Conservation (phyloP, 1,140 invertebrate species). For the Ceratina calcarata region DNA sequence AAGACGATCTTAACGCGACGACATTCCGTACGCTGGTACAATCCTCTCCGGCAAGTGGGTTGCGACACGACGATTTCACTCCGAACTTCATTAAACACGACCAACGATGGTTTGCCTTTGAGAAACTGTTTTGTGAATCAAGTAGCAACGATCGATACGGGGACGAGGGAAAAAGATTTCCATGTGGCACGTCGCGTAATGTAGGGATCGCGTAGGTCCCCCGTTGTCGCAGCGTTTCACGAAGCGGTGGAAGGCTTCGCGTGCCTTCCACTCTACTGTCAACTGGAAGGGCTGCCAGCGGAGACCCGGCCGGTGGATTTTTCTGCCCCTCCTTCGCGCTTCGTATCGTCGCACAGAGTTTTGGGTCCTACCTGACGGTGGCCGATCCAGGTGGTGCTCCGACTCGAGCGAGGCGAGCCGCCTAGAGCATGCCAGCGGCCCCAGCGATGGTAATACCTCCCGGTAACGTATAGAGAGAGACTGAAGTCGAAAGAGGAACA, state of each 20-base stretch:
- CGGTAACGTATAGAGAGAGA: conserved; percentile 62
- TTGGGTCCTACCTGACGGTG: conserved; percentile 29
- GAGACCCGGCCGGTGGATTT: conserved; percentile 2
- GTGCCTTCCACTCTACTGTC: conserved; percentile 31
- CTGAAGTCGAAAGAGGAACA: conserved; percentile 69
- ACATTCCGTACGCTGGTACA: background rate
- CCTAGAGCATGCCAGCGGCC: conserved; percentile 47
- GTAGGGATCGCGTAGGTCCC: background rate
- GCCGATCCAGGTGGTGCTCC: conserved; percentile 37
- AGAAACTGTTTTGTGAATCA: background rate
- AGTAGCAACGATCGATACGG: too few relatives aligned
- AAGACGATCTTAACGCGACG: conserved; percentile 10
- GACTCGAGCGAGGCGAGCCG: conserved; percentile 23
- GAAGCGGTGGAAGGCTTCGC: background rate
- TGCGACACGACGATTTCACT: background rate
- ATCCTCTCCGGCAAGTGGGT: background rate
- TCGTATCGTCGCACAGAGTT: background rate
- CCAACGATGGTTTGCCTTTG: background rate
- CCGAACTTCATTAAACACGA: too few relatives aligned
- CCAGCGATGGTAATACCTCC: conserved; percentile 56
- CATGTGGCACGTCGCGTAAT: background rate
- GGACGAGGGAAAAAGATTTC: too few relatives aligned
- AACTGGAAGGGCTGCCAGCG: conserved; percentile 21
- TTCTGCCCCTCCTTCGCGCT: background rate
- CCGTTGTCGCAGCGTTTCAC: background rate